Base-by-base conservation (phyloP, 2,888 invertebrate genomes). In the Cheilosia pagana region DNA sequence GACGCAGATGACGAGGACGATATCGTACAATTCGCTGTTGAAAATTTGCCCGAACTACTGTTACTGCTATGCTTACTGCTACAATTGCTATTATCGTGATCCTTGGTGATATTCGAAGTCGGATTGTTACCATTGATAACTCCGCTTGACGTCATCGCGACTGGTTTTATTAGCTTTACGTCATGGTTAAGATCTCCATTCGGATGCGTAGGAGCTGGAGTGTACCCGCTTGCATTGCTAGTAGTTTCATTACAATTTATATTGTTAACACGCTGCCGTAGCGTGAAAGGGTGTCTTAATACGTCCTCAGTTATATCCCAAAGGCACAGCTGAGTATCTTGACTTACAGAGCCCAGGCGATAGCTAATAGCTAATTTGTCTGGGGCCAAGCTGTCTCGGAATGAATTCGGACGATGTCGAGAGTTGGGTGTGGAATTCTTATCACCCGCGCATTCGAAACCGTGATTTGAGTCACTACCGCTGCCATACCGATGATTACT, bases 251-350 rank as follows among this genome's bases (percentile, higher is more conserved):
- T 90, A 74, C 89, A 81, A 76, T 89, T 89, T 31, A 87, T 81
- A 76, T 89, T 90, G 79, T 89, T 90, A n/a, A 91, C 90, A n/a
- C 91, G 90, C 70, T 91, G 92, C 3, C 91, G 88, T 59, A 92
- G 82, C 21, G 91, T 88, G 59, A 92, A 74, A 7, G 96, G 96
- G 89, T 96, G 96, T 88, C 95, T 93, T 74, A 99, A 92, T 76
- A 98, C 95, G 90, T 99, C 99, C 91, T 99, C 98, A 14, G 98
- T 99, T 81, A 99, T 94, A 91, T 99, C 99, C 99, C 99, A 99
- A 87, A 99, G 93, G 92, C 99, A 99, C 87, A 99, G 93, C 91
- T 98, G 98, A 52, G 99, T 99, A 92, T 99, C 99, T 92, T 99
- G 99, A 39, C 99, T 98, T 1, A 99, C 98, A 86, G 98, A 98